phyloP scores from a whole-genome alignment of 2,113 vertebrate species.

The Ameiurus melas region DNA sequence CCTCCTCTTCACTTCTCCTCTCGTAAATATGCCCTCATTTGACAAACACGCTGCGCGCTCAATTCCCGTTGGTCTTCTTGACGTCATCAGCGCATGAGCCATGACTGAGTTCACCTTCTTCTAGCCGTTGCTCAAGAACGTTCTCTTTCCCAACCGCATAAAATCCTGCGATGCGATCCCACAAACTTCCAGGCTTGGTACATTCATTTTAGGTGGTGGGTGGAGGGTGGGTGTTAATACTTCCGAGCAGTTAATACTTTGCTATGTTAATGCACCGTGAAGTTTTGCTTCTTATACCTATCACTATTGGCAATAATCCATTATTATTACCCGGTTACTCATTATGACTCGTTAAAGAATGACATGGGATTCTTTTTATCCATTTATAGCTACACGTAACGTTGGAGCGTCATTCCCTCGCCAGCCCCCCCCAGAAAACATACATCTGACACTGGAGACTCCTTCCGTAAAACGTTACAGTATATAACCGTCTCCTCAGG shows the following conservation, averaged over 20 bases:
- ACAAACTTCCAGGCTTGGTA: constrained; percentile 27
- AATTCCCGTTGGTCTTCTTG: constrained; percentile 22
- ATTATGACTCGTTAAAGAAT: too few species aligned
- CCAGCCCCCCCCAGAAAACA: too few species aligned
- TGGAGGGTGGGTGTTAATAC: constrained; percentile 35
- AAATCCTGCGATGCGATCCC: constrained; percentile 9
- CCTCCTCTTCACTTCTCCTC: neutral
- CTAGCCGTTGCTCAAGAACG: constrained; percentile 18
- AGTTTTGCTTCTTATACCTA: too few species aligned
- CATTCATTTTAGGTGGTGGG: neutral
- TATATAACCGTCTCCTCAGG: neutral
- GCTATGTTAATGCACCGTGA: constrained; percentile 45
- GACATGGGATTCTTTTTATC: neutral
- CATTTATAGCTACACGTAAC: neutral
- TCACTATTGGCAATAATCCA: too few species aligned
- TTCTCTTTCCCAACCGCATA: constrained; percentile 31
- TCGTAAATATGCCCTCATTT: constrained; percentile 30
- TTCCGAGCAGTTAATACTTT: neutral
- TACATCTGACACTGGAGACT: neutral
- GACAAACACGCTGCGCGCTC: neutral
- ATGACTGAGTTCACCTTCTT: constrained; percentile 34
- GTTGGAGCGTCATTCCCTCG: too few species aligned
- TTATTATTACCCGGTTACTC: neutral
- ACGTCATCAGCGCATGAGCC: constrained; percentile 36
- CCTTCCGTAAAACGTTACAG: neutral